Evolutionary conservation across 2,888 invertebrate species (phyloP).

Genomic region (Troides aeacus): DNA sequence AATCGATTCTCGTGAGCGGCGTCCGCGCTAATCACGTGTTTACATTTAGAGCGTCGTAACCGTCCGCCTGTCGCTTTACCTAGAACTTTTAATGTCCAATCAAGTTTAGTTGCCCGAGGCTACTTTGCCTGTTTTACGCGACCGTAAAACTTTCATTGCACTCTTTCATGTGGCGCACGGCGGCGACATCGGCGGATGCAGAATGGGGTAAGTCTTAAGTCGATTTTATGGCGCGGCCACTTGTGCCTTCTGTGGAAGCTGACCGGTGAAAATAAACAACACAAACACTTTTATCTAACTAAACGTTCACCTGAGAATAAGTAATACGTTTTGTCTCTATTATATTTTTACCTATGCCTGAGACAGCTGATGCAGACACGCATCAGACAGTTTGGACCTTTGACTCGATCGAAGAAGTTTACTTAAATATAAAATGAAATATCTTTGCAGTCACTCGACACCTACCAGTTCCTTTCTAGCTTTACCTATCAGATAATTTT

Average conservation of each 20-base stretch:
- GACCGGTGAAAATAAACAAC: constrained; percentile 36
- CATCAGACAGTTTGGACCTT: no score
- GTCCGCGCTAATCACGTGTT: constrained; percentile 47
- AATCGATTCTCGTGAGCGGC: constrained; percentile 21
- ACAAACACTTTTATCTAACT: no score
- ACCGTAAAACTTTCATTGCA: constrained; percentile 70
- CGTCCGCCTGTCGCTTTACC: constrained; percentile 51
- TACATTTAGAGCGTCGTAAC: constrained; percentile 43
- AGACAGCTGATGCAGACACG: no score
- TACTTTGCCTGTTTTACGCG: constrained; percentile 63
- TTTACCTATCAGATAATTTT: no score
- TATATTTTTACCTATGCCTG: no score
- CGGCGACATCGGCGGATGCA: constrained; percentile 57
- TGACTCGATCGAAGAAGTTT: no score
- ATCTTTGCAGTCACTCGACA: no score
- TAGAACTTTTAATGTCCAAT: constrained; percentile 63
- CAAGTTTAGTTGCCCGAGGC: constrained; percentile 55
- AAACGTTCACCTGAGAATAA: no score
- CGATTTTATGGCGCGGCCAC: constrained; percentile 57
- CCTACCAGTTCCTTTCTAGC: no score
- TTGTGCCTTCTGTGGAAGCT: constrained; percentile 61
- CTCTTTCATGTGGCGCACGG: constrained; percentile 72
- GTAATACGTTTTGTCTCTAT: no score
- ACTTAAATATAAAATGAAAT: no score
- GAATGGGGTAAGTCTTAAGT: constrained; percentile 78